These are phyloP conservation scores for Cherax quadricarinatus DNA, from an alignment of 1,140 invertebrate species.

Conservation along the genomic window DNA sequence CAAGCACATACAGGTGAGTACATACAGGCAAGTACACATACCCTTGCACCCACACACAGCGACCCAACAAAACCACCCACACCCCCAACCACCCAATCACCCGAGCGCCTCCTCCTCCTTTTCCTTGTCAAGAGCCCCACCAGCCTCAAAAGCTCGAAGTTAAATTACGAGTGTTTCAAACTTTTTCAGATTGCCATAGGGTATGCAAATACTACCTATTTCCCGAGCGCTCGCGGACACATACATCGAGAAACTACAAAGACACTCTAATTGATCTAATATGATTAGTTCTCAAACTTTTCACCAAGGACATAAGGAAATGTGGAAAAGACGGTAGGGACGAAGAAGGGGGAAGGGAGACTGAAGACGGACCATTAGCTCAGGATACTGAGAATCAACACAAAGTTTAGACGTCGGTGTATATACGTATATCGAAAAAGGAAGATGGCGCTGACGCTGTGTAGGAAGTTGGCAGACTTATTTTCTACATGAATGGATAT, in stretches of 20 bases:
- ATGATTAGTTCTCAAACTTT: constrained; percentile 47
- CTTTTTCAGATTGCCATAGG: constrained; percentile 34
- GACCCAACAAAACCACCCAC: no score
- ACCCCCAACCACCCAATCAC: no score
- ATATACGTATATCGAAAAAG: background rate
- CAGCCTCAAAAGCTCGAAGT: constrained; percentile 26
- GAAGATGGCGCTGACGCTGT: constrained; percentile 31
- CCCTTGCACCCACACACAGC: no score
- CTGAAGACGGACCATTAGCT: background rate
- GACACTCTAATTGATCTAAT: constrained; percentile 40
- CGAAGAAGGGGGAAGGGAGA: background rate
- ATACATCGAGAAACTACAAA: background rate
- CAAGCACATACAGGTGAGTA: no score
- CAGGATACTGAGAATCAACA: background rate
- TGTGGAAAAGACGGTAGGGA: background rate
- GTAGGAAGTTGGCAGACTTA: constrained; percentile 29
- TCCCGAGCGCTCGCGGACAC: background rate
- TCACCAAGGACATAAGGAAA: background rate
- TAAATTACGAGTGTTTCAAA: constrained; percentile 43
- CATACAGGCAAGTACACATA: no score
- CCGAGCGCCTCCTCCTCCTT: no score
- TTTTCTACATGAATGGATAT: constrained; percentile 39
- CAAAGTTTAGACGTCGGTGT: background rate
- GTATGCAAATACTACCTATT: constrained; percentile 36
- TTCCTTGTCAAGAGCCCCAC: background rate